These are phyloP conservation scores for Calameuta pallipes DNA, from an alignment of 2,888 invertebrate genomes.

Conservation along the genomic window DNA sequence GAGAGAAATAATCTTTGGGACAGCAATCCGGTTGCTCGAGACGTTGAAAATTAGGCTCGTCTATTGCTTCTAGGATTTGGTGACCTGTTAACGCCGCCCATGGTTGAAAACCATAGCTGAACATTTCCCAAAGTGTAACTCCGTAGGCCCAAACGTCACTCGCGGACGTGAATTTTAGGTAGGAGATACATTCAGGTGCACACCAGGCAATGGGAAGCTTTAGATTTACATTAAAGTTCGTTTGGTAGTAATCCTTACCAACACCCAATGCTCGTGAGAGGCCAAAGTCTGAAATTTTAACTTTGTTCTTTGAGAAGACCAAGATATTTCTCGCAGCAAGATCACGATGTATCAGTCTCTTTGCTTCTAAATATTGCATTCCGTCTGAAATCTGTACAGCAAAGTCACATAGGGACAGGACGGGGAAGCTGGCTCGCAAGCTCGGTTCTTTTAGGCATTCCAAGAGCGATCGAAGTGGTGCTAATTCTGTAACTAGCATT, in stretches of 20 bases:
- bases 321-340: constrained; percentile 97
- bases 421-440: constrained; percentile 89
- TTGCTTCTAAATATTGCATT: constrained; percentile 96
- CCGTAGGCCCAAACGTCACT: constrained; percentile 99
- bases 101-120: constrained; percentile 97
- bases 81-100: constrained; percentile 96
- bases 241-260: constrained; percentile 99
- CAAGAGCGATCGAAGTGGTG: constrained; percentile 91
- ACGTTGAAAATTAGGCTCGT: constrained; percentile 89
- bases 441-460: constrained; percentile 96
- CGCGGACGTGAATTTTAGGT: constrained; percentile 93
- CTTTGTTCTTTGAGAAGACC: constrained; percentile 95
- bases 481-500: constrained; percentile 89
- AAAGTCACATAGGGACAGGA: constrained; percentile 93
- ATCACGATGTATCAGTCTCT: constrained; percentile 97
- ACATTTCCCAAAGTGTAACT: constrained; percentile 99
- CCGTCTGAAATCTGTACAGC: constrained; percentile 97
- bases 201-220: constrained; percentile 99
- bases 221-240: constrained; percentile 96
- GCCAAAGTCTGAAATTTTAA: constrained; percentile 99
- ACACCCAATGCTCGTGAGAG: constrained; percentile 94
- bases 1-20: constrained; percentile 89
- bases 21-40: constrained; percentile 95
- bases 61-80: constrained; percentile 95
- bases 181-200: constrained; percentile 97